Conservation (phyloP, 2,113 vertebrate genomes). For the Macrotus californicus region DNA sequence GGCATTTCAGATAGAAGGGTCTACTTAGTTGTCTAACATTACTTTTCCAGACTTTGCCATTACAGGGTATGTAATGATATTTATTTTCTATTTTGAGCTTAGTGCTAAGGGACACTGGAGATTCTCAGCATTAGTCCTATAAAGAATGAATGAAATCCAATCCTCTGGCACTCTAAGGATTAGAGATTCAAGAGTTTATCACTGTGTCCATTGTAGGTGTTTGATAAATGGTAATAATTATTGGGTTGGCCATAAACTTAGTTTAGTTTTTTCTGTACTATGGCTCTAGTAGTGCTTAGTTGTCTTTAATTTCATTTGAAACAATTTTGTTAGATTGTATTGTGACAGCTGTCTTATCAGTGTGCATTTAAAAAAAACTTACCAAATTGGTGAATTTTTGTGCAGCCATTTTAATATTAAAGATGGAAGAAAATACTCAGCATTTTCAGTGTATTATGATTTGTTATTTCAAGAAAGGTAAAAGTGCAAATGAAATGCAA, state of each 20-base stretch:
- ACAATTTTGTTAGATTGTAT: too few species aligned
- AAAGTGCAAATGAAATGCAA: too few species aligned
- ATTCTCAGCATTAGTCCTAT: neutral
- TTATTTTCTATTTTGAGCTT: conserved; percentile 1
- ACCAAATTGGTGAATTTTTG: too few species aligned
- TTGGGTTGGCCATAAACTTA: neutral
- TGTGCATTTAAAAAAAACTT: too few species aligned
- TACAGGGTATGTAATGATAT: neutral
- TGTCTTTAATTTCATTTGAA: too few species aligned
- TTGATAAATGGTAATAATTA: neutral
- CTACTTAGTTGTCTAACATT: neutral
- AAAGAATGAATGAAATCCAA: neutral
- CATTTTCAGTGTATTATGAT: too few species aligned
- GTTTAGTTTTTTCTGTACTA: too few species aligned
- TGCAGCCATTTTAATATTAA: too few species aligned
- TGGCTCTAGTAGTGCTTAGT: too few species aligned
- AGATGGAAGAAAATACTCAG: too few species aligned
- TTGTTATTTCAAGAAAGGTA: too few species aligned
- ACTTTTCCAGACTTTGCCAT: conserved; percentile 22
- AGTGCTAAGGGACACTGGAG: neutral
- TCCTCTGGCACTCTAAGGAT: neutral
- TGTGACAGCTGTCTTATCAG: too few species aligned
- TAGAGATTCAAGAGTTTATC: neutral
- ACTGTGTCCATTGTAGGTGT: neutral
- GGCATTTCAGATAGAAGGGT: neutral